A percentile compares a stretch with the other conserved stretches of the same genome.
These are phyloP conservation scores for Chloroceryle inda DNA, from an alignment of 2,797 vertebrate species.

Conservation along the genomic window DNA sequence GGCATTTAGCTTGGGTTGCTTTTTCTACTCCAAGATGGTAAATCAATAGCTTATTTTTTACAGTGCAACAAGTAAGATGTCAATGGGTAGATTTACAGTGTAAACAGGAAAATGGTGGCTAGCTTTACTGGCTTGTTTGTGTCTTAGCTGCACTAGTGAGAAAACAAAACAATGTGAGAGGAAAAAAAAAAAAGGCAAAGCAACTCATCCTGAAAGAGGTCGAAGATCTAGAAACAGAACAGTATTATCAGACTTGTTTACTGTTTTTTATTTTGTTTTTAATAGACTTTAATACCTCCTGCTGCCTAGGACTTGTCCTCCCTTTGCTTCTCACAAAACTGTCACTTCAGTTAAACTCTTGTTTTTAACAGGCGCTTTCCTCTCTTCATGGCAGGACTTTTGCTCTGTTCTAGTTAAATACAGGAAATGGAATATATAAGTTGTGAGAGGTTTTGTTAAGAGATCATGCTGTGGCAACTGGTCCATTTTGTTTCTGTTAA, in stretches of 20 bases:
- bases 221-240: background rate
- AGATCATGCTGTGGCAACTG: background rate
- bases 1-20: constrained; percentile 23
- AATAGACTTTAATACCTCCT: background rate
- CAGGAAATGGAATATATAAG: background rate
- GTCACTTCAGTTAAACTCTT: background rate
- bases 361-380: constrained; percentile 41
- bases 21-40: constrained; percentile 24
- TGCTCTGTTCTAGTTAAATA: background rate
- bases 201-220: background rate
- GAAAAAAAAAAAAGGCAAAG: background rate
- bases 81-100: background rate
- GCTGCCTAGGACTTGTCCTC: constrained; percentile 4
- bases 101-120: constrained; percentile 39
- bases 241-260: background rate
- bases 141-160: background rate
- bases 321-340: constrained; percentile 18
- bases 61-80: background rate
- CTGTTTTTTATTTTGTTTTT: background rate
- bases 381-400: background rate
- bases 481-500: background rate
- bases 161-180: background rate
- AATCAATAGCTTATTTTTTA: constrained; percentile 24
- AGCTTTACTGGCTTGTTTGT: background rate
- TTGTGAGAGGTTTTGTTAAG: background rate